These are phyloP conservation scores for Athalia cordata DNA, from an alignment of 2,888 invertebrate species.

Conservation along the genomic window DNA sequence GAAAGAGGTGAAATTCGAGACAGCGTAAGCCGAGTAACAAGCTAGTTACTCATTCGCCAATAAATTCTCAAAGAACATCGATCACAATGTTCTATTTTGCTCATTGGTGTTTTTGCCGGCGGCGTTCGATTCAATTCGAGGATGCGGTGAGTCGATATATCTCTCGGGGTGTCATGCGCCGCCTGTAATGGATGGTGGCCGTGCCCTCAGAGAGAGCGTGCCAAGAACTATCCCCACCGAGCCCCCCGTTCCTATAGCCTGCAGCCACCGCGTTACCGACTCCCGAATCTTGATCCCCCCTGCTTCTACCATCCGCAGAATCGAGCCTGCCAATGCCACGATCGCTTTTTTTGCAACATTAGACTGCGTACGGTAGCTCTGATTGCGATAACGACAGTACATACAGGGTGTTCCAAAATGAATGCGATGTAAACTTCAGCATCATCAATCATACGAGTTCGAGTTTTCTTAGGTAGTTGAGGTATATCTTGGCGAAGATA, in stretches of 20 bases:
- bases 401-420: background rate
- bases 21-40: constrained; percentile 56
- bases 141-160: constrained; percentile 72
- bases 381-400: background rate
- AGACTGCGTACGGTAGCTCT: constrained; percentile 3
- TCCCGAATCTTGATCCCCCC: constrained; percentile 41
- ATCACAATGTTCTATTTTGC: constrained; percentile 73
- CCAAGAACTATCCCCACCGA: constrained; percentile 64
- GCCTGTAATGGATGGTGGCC: constrained; percentile 71
- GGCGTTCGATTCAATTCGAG: constrained; percentile 73
- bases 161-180: constrained; percentile 71
- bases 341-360: constrained; percentile 34
- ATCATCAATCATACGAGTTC: too few species aligned
- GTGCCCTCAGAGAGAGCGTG: constrained; percentile 70
- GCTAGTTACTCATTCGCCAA: constrained; percentile 69
- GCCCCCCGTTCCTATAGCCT: constrained; percentile 45
- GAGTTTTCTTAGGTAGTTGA: background rate
- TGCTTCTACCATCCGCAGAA: constrained; percentile 28
- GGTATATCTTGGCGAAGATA: background rate
- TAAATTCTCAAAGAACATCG: constrained; percentile 70
- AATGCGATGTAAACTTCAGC: background rate
- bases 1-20: constrained; percentile 37
- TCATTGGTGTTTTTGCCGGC: constrained; percentile 72
- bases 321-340: constrained; percentile 42
- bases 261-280: constrained; percentile 36